phyloP scores from a whole-genome alignment of 2,797 vertebrate species.

The Taeniopygia guttata region DNA sequence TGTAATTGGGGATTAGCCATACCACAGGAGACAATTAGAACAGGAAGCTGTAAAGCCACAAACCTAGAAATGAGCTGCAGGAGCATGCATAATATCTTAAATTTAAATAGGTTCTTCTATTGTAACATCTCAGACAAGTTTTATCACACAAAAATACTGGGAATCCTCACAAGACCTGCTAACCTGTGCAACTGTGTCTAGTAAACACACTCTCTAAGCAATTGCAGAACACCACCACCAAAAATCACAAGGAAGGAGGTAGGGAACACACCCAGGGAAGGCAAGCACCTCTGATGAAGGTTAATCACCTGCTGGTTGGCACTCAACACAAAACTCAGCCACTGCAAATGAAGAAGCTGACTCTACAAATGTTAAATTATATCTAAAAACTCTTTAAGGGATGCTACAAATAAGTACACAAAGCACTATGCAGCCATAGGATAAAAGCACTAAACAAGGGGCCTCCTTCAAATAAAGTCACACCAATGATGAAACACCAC shows the following conservation, averaged over 20 bases:
- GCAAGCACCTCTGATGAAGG: not conserved
- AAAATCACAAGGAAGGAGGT: slow-evolving; percentile 39
- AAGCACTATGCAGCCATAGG: not conserved
- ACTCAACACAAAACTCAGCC: not conserved
- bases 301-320: not conserved
- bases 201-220: not conserved
- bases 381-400: not conserved
- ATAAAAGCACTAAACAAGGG: not conserved
- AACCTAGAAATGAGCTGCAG: not conserved
- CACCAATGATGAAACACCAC: not conserved
- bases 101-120: not conserved
- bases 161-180: not conserved
- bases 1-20: not conserved
- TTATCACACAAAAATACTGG: not conserved
- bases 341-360: not conserved
- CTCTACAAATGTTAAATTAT: not conserved
- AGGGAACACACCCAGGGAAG: slow-evolving; percentile 18
- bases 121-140: not conserved
- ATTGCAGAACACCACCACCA: not conserved
- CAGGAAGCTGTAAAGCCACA: not conserved
- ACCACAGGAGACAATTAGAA: not conserved
- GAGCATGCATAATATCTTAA: not conserved
- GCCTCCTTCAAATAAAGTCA: not conserved
- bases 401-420: not conserved
- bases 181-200: not conserved